phyloP scores from a whole-genome alignment of 2,797 vertebrate species.

The Diplodus puntazzo region DNA sequence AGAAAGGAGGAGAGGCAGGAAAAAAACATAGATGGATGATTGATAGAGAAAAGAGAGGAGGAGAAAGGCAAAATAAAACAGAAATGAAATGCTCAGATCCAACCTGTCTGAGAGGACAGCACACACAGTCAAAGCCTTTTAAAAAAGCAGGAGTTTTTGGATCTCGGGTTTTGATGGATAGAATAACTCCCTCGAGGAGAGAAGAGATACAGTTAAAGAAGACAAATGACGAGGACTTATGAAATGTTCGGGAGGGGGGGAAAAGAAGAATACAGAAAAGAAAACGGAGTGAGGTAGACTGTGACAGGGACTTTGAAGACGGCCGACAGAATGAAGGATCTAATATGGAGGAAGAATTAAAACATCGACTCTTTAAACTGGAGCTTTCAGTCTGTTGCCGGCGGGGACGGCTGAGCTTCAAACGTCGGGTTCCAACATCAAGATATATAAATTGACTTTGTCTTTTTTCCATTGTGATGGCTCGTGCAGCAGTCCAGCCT shows the following conservation, averaged over 20 bases:
- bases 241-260: conserved; percentile 48
- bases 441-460: conserved; percentile 28
- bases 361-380: conserved; percentile 24
- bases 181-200: conserved; percentile 60
- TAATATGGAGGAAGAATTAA: conserved; percentile 24
- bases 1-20: conserved; percentile 15
- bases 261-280: not conserved
- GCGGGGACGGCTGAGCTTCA: conserved; percentile 52
- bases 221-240: conserved; percentile 57
- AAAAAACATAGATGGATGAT: conserved; percentile 25
- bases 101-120: conserved; percentile 41
- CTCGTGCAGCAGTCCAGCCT: not conserved
- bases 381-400: conserved; percentile 31
- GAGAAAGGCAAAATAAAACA: conserved; percentile 47
- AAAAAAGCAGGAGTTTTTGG: conserved; percentile 48
- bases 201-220: conserved; percentile 50
- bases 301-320: conserved; percentile 63
- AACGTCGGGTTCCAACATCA: conserved; percentile 19
- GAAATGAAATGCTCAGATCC: conserved; percentile 59
- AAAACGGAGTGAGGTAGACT: conserved; percentile 32
- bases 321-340: conserved; percentile 48
- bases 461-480: not conserved
- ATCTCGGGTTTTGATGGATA: conserved; percentile 56
- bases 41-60: conserved; percentile 38
- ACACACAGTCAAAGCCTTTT: conserved; percentile 53